phyloP scores from a whole-genome alignment of 1,140 invertebrate genomes.

The Papilio aristodemus region DNA sequence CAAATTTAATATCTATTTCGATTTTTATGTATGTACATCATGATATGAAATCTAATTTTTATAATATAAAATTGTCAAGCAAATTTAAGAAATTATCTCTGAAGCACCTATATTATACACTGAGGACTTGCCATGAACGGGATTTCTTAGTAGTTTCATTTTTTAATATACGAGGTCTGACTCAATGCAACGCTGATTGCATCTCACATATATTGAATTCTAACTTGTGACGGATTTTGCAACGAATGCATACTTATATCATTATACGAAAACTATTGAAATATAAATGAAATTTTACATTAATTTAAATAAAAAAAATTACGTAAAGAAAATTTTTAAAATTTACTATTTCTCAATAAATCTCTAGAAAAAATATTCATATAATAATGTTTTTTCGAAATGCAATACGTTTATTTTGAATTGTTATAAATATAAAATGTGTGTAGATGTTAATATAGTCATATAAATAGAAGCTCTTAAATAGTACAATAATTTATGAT shows the following conservation, averaged over 20 bases:
- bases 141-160: slow-evolving; percentile 9
- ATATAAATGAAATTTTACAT: slow-evolving; percentile 26
- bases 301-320: slow-evolving; percentile 8
- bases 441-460: slow-evolving; percentile 45
- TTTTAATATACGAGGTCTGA: slow-evolving; percentile 26
- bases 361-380: slow-evolving; percentile 72
- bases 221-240: slow-evolving; percentile 31
- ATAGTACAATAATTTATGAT: slow-evolving; percentile 63
- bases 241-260: slow-evolving; percentile 18
- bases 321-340: slow-evolving; percentile 19
- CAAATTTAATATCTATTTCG: slow-evolving; percentile 67
- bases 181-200: slow-evolving; percentile 10
- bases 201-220: slow-evolving; percentile 4
- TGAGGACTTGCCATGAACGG: slow-evolving; percentile 28
- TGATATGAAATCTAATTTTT: slow-evolving; percentile 71
- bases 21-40: slow-evolving; percentile 70
- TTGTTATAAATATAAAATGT: slow-evolving; percentile 40
- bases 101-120: slow-evolving; percentile 63
- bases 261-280: neutral
- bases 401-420: slow-evolving; percentile 48
- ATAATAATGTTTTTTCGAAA: slow-evolving; percentile 47
- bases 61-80: slow-evolving; percentile 62
- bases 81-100: slow-evolving; percentile 56
- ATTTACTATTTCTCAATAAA: slow-evolving; percentile 57
- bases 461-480: slow-evolving; percentile 68